Percentiles rank a stretch among this genome's conserved stretches.
These are phyloP conservation scores for Leptonema lineaticorne DNA, from an alignment of 1,140 invertebrate genomes.

Conservation along the genomic window DNA sequence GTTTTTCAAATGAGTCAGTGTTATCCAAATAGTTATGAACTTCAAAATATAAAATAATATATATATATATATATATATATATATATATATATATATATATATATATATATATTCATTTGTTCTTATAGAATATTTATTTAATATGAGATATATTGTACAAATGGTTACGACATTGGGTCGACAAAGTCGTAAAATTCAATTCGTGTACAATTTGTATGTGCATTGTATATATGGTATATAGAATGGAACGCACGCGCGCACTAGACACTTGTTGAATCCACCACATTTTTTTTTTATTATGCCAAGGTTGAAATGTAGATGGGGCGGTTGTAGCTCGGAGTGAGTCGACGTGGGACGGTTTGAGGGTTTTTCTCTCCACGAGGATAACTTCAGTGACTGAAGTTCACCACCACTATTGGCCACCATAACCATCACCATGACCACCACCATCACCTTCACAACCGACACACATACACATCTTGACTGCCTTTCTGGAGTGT, in stretches of 20 bases:
- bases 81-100: too few relatives aligned
- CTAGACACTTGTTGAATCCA: constrained; percentile 29
- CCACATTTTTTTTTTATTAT: constrained; percentile 14
- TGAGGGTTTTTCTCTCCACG: background rate
- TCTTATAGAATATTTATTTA: too few relatives aligned
- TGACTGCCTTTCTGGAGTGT: background rate
- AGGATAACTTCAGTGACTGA: background rate
- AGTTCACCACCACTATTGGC: too few relatives aligned
- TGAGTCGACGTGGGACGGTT: background rate
- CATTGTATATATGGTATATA: too few relatives aligned
- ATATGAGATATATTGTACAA: background rate
- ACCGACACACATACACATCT: background rate
- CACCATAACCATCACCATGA: background rate
- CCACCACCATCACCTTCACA: background rate
- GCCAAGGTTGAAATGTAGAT: constrained; percentile 25
- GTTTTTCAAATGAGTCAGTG: too few relatives aligned
- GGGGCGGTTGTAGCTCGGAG: too few relatives aligned
- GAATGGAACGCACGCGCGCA: too few relatives aligned
- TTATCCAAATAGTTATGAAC: too few relatives aligned
- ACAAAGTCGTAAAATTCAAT: constrained; percentile 13
- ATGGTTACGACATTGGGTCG: background rate
- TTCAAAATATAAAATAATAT: too few relatives aligned
- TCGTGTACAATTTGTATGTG: constrained; percentile 19
- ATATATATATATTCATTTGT: too few relatives aligned
- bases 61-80: too few relatives aligned